phyloP scores from a whole-genome alignment of 2,797 vertebrate genomes.

The Anniella stebbinsi region DNA sequence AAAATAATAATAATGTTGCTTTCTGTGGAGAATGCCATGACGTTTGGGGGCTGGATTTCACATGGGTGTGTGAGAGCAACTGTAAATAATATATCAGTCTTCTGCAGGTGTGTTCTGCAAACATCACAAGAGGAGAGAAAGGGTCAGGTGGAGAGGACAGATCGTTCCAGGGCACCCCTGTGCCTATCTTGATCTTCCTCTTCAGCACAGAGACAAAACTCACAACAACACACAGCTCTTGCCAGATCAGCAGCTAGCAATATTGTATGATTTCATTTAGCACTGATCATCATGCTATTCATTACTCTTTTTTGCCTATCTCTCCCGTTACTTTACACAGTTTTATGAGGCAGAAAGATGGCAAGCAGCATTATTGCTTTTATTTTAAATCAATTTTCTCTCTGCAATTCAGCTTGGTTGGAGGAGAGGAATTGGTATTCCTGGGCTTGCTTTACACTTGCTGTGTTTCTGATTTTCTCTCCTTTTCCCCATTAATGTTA shows the following conservation, averaged over 20 bases:
- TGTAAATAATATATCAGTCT: not conserved
- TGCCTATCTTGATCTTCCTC: conserved; percentile 2
- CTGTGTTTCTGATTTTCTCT: not conserved
- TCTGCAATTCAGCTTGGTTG: not conserved
- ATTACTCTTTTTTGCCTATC: conserved; percentile 62
- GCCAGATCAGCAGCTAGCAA: conserved; percentile 57
- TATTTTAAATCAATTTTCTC: conserved; percentile 77
- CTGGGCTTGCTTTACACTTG: conserved; percentile 45
- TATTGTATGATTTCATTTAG: conserved; percentile 65
- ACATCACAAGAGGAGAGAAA: fast-evolving
- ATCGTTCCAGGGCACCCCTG: not conserved
- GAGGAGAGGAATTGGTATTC: not conserved
- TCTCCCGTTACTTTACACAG: conserved; percentile 59
- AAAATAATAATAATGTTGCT: conserved; percentile 23
- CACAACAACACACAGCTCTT: not conserved
- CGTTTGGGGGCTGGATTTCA: not conserved
- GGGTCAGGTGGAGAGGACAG: not conserved
- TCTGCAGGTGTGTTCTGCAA: not conserved
- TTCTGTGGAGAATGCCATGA: fast-evolving
- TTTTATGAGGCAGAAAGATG: conserved; percentile 77
- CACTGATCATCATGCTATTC: conserved; percentile 68
- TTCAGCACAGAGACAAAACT: conserved; percentile 29
- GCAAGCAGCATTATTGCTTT: conserved; percentile 74
- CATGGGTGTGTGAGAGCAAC: not conserved
- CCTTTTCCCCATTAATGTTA: not conserved